A percentile compares a stretch with the other conserved stretches of the same genome.
These are phyloP conservation scores for Drosophila antonietae DNA, from an alignment of 2,888 invertebrate species.

Conservation along the genomic window DNA sequence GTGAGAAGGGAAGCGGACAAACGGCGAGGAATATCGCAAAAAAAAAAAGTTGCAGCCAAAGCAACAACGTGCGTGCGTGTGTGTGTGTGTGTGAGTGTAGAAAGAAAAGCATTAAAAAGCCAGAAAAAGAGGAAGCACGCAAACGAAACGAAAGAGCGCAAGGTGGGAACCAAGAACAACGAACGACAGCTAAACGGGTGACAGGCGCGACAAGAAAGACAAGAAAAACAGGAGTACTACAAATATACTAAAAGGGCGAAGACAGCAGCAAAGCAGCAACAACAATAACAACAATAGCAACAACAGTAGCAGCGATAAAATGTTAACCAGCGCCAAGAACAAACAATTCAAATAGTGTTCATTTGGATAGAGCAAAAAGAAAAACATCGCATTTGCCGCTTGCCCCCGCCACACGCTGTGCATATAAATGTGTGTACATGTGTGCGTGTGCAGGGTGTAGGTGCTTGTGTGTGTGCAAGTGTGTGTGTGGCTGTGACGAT, in stretches of 20 bases:
- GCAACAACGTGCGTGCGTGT: constrained; percentile 71
- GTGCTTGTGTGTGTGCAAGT: constrained; percentile 13
- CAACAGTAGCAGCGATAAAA: constrained; percentile 28
- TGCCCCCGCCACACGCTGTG: constrained; percentile 12
- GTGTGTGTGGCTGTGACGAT: constrained; percentile 23
- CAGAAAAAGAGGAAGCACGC: constrained; percentile 40
- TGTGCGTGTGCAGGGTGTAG: constrained; percentile 14
- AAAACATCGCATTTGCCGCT: constrained; percentile 23
- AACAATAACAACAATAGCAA: constrained; percentile 16
- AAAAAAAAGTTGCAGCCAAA: constrained; percentile 45
- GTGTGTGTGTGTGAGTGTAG: constrained; percentile 38
- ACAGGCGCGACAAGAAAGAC: constrained; percentile 32
- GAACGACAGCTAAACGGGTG: constrained; percentile 44
- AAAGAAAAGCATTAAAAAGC: constrained; percentile 51
- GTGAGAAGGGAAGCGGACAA: constrained; percentile 14
- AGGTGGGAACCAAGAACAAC: constrained; percentile 49
- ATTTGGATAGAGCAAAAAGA: constrained; percentile 48
- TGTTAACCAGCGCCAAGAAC: constrained; percentile 42
- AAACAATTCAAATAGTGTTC: constrained; percentile 50
- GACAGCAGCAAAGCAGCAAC: constrained; percentile 12
- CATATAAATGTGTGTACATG: constrained; percentile 4
- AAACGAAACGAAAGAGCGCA: constrained; percentile 44
- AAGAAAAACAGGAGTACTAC: constrained; percentile 34
- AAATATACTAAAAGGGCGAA: constrained; percentile 29
- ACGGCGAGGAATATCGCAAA: constrained; percentile 58